Evolutionary conservation across 2,888 invertebrate genomes (phyloP).

Genomic region (Andrena hattorfiana): DNA sequence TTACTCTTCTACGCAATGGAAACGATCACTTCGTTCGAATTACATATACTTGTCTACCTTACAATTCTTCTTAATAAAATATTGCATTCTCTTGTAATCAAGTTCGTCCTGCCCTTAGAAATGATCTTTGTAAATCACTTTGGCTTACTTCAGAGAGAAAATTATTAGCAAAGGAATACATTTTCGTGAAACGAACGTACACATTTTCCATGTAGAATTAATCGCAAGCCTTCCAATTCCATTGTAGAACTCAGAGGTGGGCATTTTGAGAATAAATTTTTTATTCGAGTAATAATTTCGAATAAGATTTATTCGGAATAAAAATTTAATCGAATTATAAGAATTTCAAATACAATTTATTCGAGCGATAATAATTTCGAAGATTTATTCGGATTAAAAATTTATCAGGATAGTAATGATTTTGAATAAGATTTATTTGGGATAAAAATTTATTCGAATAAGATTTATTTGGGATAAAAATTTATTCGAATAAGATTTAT

Average conservation of each 20-base stretch:
- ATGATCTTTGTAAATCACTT: conserved; percentile 29
- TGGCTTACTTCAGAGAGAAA: conserved; percentile 10
- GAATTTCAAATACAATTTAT: no score
- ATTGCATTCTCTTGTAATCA: conserved; percentile 18
- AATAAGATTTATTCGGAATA: no score
- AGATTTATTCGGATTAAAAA: no score
- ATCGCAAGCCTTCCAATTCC: conserved; percentile 55
- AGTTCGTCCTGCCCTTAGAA: conserved; percentile 19
- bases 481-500: no score
- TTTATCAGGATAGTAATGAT: no score
- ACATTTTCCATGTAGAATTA: conserved; percentile 16
- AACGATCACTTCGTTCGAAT: conserved; percentile 35
- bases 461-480: no score
- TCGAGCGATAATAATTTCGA: no score
- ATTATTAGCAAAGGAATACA: conserved; percentile 19
- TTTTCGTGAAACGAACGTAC: conserved; percentile 10
- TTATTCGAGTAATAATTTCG: no score
- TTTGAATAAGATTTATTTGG: no score
- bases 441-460: no score
- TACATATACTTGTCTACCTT: conserved; percentile 29
- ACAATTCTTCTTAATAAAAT: conserved; percentile 37
- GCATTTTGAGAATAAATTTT: no score
- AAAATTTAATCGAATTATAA: no score
- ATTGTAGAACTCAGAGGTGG: conserved; percentile 12
- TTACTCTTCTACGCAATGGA: conserved; percentile 53